These are phyloP conservation scores for Dendrolimus kikuchii DNA, from an alignment of 1,140 invertebrate species.

Conservation along the genomic window DNA sequence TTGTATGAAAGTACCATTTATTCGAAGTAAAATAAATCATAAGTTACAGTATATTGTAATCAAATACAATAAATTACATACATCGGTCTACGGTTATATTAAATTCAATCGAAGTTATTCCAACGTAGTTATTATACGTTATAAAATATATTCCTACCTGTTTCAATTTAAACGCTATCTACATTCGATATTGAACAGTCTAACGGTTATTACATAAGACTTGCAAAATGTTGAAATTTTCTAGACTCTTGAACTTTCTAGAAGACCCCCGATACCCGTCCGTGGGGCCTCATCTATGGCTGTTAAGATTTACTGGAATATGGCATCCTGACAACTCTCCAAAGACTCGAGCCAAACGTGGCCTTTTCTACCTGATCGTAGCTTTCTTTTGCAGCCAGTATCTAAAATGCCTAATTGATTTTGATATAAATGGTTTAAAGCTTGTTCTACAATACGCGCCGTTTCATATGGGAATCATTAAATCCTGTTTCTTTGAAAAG, in stretches of 20 bases:
- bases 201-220: too few relatives aligned
- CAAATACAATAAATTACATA: too few relatives aligned
- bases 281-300: constrained; percentile 28
- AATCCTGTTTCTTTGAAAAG: constrained; percentile 30
- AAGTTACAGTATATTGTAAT: too few relatives aligned
- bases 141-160: too few relatives aligned
- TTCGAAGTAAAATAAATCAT: too few relatives aligned
- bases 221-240: too few relatives aligned
- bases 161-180: too few relatives aligned
- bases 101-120: too few relatives aligned
- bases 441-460: constrained; percentile 37
- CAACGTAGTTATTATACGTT: too few relatives aligned
- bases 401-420: constrained; percentile 27
- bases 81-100: too few relatives aligned
- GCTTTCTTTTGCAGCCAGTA: constrained; percentile 37
- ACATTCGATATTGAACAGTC: too few relatives aligned
- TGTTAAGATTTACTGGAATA: constrained; percentile 25
- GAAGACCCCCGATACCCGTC: constrained; percentile 29
- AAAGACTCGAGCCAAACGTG: constrained; percentile 21
- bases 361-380: constrained; percentile 25
- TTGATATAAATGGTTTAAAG: constrained; percentile 19
- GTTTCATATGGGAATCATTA: constrained; percentile 36
- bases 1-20: too few relatives aligned
- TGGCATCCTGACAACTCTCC: constrained; percentile 27
- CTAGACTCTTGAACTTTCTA: constrained; percentile 16